phyloP scores from a whole-genome alignment of 2,888 invertebrate genomes.

The Apotomis capreana region DNA sequence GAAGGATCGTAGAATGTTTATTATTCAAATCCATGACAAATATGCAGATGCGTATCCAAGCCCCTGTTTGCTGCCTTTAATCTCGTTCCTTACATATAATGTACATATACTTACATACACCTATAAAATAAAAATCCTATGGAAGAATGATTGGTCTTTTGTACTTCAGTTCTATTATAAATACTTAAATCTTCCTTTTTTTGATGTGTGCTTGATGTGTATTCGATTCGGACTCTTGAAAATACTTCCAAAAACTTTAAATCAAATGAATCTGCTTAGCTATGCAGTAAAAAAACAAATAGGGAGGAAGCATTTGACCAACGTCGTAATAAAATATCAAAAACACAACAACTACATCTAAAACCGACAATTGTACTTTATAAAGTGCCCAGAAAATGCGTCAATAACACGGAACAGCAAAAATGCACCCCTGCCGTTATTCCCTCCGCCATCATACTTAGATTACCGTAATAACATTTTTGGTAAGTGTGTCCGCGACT shows the following conservation, averaged over 20 bases:
- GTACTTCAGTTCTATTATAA: too few species aligned
- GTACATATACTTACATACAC: too few species aligned
- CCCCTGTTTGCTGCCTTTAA: slow-evolving; percentile 8
- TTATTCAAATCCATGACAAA: slow-evolving; percentile 64
- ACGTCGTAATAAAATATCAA: background rate
- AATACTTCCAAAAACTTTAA: too few species aligned
- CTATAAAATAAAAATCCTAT: too few species aligned
- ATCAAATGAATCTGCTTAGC: too few species aligned
- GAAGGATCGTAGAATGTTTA: slow-evolving; percentile 63
- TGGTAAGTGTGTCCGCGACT: slow-evolving; percentile 46
- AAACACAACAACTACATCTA: background rate
- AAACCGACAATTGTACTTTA: background rate
- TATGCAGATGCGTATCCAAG: slow-evolving; percentile 43
- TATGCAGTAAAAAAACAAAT: too few species aligned
- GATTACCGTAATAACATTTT: slow-evolving; percentile 70
- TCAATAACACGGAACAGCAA: slow-evolving; percentile 21
- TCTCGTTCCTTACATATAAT: background rate
- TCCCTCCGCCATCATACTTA: slow-evolving; percentile 67
- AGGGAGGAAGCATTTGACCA: background rate
- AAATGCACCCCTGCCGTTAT: slow-evolving; percentile 49
- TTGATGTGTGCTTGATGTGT: too few species aligned
- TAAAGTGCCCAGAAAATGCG: slow-evolving; percentile 11
- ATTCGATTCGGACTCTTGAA: too few species aligned
- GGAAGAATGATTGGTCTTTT: too few species aligned
- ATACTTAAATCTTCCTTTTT: too few species aligned